These are phyloP conservation scores for Diorhabda sublineata DNA, from an alignment of 1,140 invertebrate species.

Conservation along the genomic window DNA sequence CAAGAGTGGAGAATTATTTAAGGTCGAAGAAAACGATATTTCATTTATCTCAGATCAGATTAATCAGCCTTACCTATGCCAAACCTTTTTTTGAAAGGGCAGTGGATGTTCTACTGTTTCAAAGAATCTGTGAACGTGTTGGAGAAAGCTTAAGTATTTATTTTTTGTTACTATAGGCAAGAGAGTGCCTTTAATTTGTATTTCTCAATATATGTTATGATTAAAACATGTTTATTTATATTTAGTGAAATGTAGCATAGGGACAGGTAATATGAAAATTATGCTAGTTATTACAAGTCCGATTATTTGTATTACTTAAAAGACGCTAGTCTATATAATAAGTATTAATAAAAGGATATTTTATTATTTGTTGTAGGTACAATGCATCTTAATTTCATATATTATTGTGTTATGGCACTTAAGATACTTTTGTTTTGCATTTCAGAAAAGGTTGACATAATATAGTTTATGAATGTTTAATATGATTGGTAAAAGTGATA, in stretches of 20 bases:
- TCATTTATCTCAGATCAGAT: background rate
- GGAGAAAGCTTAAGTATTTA: background rate
- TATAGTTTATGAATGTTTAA: no score
- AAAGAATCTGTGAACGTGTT: background rate
- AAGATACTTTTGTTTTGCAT: no score
- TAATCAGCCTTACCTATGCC: background rate
- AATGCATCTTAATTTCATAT: slow-evolving; percentile 23
- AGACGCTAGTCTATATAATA: background rate
- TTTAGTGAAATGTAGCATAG: background rate
- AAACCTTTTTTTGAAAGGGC: background rate
- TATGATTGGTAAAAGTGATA: no score
- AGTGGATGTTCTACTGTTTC: background rate
- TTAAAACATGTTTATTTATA: background rate
- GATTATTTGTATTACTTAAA: slow-evolving; percentile 1
- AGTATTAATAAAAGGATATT: background rate
- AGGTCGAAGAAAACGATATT: no score
- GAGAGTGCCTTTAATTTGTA: background rate
- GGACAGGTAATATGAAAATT: background rate
- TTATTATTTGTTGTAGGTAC: slow-evolving; percentile 43
- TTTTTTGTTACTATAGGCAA: background rate
- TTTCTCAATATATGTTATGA: background rate
- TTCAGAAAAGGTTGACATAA: no score
- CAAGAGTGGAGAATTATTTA: no score
- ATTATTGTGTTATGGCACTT: no score
- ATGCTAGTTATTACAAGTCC: background rate